Conservation (phyloP, 2,888 invertebrate species). For the Ectobius pallidus region DNA sequence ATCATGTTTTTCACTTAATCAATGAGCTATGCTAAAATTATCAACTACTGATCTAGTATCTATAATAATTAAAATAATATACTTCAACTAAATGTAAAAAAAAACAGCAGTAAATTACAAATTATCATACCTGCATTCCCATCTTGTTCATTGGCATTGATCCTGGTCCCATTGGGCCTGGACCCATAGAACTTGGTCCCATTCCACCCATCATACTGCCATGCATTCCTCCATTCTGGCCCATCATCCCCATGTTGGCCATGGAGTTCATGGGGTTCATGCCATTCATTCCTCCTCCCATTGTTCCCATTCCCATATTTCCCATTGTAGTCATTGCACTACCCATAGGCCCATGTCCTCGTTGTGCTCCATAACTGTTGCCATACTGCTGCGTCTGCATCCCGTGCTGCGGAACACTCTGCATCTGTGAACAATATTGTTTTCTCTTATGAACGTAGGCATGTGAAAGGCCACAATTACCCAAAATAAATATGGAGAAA, state of each 20-base stretch:
- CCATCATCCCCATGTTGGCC: constrained; percentile 66
- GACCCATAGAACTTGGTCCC: constrained; percentile 39
- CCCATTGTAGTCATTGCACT: constrained; percentile 61
- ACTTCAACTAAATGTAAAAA: no score
- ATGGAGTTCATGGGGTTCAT: constrained; percentile 72
- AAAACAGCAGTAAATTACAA: neutral
- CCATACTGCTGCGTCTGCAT: constrained; percentile 69
- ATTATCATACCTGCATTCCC: constrained; percentile 54
- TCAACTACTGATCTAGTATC: no score
- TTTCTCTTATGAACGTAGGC: no score
- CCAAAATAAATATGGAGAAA: no score
- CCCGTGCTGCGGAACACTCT: constrained; percentile 62
- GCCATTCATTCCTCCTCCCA: constrained; percentile 58
- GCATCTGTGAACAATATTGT: constrained; percentile 62
- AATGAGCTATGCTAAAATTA: no score
- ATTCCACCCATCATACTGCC: constrained; percentile 48
- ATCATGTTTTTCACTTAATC: no score
- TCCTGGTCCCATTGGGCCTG: constrained; percentile 46
- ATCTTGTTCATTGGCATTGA: constrained; percentile 45
- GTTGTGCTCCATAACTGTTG: constrained; percentile 64
- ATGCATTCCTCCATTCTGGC: constrained; percentile 47
- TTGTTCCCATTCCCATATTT: constrained; percentile 51
- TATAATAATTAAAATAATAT: no score
- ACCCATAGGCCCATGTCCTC: constrained; percentile 61
- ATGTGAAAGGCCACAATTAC: no score